Evolutionary conservation across 2,888 invertebrate genomes (phyloP).

Genomic region (Erebia ligea): DNA sequence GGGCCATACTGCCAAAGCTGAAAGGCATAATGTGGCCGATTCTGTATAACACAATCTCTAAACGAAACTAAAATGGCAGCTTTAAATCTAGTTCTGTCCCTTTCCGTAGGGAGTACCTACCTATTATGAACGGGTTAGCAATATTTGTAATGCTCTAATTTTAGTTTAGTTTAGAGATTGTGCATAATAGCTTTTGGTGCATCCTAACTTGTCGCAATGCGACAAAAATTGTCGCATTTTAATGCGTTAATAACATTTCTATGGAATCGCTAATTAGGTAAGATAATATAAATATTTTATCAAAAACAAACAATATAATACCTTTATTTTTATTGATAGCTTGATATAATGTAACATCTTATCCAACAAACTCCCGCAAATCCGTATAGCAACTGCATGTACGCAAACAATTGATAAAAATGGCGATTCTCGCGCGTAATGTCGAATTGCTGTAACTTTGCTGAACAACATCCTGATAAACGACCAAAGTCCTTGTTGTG

Average conservation of each 20-base stretch:
- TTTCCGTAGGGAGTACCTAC: too few species aligned
- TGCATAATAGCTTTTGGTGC: too few species aligned
- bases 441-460: background rate
- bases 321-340: background rate
- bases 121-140: too few species aligned
- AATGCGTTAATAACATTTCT: background rate
- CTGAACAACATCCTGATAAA: background rate
- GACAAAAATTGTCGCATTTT: background rate
- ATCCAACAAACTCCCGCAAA: background rate
- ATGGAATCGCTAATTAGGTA: background rate
- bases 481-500: background rate
- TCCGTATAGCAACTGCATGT: slow-evolving; percentile 1
- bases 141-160: too few species aligned
- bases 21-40: too few species aligned
- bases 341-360: background rate
- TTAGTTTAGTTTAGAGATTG: too few species aligned
- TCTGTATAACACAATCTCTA: too few species aligned
- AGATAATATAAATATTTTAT: background rate
- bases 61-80: too few species aligned
- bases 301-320: background rate
- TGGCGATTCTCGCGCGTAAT: background rate
- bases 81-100: too few species aligned
- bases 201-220: too few species aligned
- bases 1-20: too few species aligned
- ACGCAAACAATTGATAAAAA: background rate